Percentiles rank a stretch among this genome's conserved stretches.
phyloP scores from a whole-genome alignment of 2,797 vertebrate species.

The Megaceryle alcyon region DNA sequence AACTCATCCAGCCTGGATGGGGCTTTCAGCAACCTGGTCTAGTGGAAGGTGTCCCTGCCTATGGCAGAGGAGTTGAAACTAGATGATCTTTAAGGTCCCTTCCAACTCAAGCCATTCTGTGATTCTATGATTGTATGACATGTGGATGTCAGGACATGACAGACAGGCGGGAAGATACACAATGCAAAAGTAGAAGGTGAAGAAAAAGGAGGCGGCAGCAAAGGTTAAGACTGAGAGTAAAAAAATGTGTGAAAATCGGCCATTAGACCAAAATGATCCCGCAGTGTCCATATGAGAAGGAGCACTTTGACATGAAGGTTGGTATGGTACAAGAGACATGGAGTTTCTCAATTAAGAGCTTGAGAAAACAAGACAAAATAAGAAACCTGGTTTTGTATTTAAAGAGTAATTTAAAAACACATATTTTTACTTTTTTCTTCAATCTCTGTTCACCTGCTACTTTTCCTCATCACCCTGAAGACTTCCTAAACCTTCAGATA shows the following conservation, averaged over 20 bases:
- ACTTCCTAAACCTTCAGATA: background rate
- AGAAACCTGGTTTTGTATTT: background rate
- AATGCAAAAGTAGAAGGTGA: background rate
- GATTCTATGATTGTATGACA: too few species aligned
- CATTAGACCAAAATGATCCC: background rate
- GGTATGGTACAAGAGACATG: rapidly evolving
- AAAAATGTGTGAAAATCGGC: background rate
- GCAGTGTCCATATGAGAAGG: background rate
- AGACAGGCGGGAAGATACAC: background rate
- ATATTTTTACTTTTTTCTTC: too few species aligned
- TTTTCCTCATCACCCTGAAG: background rate
- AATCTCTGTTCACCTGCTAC: background rate
- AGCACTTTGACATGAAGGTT: background rate
- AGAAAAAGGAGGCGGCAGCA: background rate
- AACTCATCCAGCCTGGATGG: too few species aligned
- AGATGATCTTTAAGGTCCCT: too few species aligned
- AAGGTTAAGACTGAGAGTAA: background rate
- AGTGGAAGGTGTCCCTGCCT: too few species aligned
- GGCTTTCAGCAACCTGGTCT: too few species aligned
- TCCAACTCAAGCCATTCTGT: too few species aligned
- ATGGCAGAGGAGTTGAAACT: too few species aligned
- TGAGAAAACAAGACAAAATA: background rate
- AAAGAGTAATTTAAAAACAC: background rate
- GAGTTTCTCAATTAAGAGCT: background rate
- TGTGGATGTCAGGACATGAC: background rate